Evolutionary conservation across 1,140 invertebrate species (phyloP).

Genomic region (Grapholita molesta): DNA sequence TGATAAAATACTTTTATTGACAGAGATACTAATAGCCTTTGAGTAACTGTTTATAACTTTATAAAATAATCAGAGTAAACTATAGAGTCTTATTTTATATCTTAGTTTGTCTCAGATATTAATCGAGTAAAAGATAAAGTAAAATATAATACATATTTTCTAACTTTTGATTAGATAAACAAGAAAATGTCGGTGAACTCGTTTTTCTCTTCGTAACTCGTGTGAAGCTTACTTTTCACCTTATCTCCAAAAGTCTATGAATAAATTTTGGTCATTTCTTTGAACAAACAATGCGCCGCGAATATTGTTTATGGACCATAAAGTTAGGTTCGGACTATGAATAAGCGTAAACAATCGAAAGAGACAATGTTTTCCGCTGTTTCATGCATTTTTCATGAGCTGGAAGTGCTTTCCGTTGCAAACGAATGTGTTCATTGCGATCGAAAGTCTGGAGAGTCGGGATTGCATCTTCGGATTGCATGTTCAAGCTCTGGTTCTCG

Average conservation of each 20-base stretch:
- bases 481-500: not conserved
- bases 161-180: not conserved
- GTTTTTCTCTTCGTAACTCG: not conserved
- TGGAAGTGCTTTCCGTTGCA: conserved; percentile 11
- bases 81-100: not conserved
- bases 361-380: conserved; percentile 14
- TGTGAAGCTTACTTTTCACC: conserved; percentile 4
- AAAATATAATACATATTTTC: not conserved
- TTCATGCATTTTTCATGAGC: conserved; percentile 17
- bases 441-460: not conserved
- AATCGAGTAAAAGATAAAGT: not conserved
- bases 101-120: not conserved
- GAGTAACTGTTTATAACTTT: not conserved
- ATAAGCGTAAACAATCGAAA: conserved; percentile 18
- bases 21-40: not conserved
- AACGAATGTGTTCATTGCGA: conserved; percentile 17
- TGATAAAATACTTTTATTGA: not conserved
- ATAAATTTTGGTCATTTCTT: conserved; percentile 17
- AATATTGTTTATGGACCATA: conserved; percentile 17
- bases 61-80: not conserved
- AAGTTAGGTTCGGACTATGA: conserved; percentile 15
- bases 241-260: conserved; percentile 12
- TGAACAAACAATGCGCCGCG: not conserved
- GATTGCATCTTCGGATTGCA: conserved; percentile 12
- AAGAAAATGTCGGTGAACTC: not conserved